Base-by-base conservation (phyloP, 2,888 invertebrate species). In the Nomada ferruginata region DNA sequence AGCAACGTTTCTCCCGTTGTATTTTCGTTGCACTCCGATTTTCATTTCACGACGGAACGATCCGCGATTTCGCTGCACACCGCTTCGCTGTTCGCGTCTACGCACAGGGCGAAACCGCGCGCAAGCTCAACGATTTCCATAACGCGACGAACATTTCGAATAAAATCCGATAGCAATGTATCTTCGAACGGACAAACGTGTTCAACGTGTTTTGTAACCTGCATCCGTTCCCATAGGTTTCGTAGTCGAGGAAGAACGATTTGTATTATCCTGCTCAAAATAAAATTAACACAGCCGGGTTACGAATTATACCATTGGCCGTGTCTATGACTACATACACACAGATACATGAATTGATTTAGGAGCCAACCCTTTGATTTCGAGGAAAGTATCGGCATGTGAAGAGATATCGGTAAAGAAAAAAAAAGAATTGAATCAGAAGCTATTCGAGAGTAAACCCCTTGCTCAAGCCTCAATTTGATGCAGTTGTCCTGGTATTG, bases 11-110 rank as follows among this genome's bases (percentile, higher is more conserved):
- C n/a, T 66, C 74, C 72, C 72, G 61, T 73, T 79, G 71, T 71
- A 79, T 73, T 76, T 84, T 79, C 79, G 72, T 79, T 83, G 70
- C 77, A 71, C 23, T 61, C 50, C 59, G 60, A 55, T 82, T 68
- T 53, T 26, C 15, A 73, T 76, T 77, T 57, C 57, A 57, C 59
- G 60, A 69, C 36, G 66, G 63, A 44, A 68, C 52, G 80, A 68
- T 36, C 29, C 72, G 52, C 78, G 55, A 59, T 60, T 57, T 61
- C 76, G 69, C 64, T 55, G 61, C 50, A 70, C 60, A 23, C 68
- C 68, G 65, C 47, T 76, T 70, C 59, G 76, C 78, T 78, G 68
- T 60, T 79, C 61, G 65, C 57, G 59, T 47, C 70, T 26, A 60
- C 60, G 70, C 60, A 70, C 42, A 15, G 55, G 63, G 52, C 52